Base-by-base conservation (phyloP, 92 coral and sea anemone species). In the Zoanthus sansibaricus region DNA sequence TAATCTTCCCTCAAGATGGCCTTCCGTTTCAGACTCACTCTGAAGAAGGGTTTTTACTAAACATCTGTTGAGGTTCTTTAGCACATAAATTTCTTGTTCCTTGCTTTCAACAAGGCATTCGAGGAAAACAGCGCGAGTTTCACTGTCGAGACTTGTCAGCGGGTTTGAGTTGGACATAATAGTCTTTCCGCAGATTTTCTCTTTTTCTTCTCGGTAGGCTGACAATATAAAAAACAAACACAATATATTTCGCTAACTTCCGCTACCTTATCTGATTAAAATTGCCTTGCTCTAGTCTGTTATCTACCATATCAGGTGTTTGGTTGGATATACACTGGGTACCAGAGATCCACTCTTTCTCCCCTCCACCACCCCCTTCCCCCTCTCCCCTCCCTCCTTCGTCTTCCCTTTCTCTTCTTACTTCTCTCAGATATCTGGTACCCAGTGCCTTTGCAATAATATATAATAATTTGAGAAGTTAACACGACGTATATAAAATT, bases 121-220 rank as follows among this genome's bases (percentile, higher is more conserved):
- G 13, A 80, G 75, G 52, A 64, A 47, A 49, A 49, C 75, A 45
- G 66, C 20, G 30, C 85, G 85, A 5, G 55, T 47, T 64, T 80
- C 32, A 62, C 21, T 17, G 21, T 62, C 85, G 47, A 64, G 55
- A 15, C 37, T 66, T 20, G 75, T 30, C 30, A 64, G 7, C 15
- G 0, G 15, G 11, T 80, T 67, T 18, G 56, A 64, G 66, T 71
- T 49, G 20, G 73, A 18, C 45, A 18, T 17, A 0, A n/a, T 62
- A 30, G 17, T 6, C 20, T 80, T 74, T 80, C 42, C 62, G 21
- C 66, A 66, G 14, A 47, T 14, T 80, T 47, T 80, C 20, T n/a
- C 46, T 18, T 6, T 44, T 80, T 80, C 45, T 42, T 64, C 59
- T 13, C 21, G 75, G 47, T 64, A 30, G 49, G 46, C 85, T 80